These are phyloP conservation scores for Strongylocentrotus purpuratus DNA, from an alignment of 35 echinoderm and acorn worm species.

Conservation along the genomic window DNA sequence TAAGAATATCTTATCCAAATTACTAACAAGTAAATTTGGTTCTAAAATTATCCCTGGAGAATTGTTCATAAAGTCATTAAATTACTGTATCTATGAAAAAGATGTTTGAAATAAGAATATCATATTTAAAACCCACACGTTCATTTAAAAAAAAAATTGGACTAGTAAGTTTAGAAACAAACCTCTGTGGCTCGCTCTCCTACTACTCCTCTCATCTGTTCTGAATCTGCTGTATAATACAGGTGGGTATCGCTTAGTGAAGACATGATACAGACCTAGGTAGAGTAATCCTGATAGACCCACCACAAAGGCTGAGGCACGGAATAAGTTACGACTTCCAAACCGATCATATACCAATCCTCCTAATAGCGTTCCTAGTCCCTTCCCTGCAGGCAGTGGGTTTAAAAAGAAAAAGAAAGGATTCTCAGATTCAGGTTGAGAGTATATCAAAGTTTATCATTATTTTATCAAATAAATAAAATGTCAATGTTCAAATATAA, in stretches of 20 bases:
- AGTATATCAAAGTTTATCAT: too few species aligned
- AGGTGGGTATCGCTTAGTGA: constrained; percentile 17
- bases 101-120: too few species aligned
- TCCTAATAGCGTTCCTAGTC: constrained; percentile 71
- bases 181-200: constrained; percentile 24
- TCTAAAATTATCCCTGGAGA: too few species aligned
- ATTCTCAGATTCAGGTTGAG: background rate
- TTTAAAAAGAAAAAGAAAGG: background rate
- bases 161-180: background rate
- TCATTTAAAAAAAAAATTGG: background rate
- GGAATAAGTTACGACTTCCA: constrained; percentile 69
- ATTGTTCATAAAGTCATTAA: too few species aligned
- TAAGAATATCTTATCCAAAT: too few species aligned
- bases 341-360: constrained; percentile 74
- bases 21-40: too few species aligned
- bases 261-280: constrained; percentile 40
- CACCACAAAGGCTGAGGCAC: constrained; percentile 54
- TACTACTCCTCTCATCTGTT: background rate
- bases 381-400: constrained; percentile 59
- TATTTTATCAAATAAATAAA: background rate
- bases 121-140: too few species aligned
- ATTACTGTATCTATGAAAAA: too few species aligned
- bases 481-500: too few species aligned
- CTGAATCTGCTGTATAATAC: constrained; percentile 36
- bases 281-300: constrained; percentile 29